These are phyloP conservation scores for Ormyrus pomaceus DNA, from an alignment of 2,888 invertebrate species.

Conservation along the genomic window DNA sequence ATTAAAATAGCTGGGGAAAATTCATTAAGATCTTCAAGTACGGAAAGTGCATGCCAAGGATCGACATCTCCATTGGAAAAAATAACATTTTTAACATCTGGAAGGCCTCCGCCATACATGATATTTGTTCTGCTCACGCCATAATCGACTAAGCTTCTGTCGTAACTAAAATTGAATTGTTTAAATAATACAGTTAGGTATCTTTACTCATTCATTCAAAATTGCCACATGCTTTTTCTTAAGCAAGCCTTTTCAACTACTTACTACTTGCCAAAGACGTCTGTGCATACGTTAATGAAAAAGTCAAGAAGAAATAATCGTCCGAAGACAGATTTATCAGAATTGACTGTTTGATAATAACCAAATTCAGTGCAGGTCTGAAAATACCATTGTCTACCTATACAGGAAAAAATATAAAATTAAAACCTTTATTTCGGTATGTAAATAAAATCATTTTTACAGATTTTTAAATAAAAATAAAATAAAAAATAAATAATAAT, in stretches of 20 bases:
- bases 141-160: slow-evolving; percentile 66
- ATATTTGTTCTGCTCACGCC: slow-evolving; percentile 76
- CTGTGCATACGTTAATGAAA: slow-evolving; percentile 75
- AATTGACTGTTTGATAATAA: slow-evolving; percentile 86
- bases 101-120: slow-evolving; percentile 77
- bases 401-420: slow-evolving; percentile 54
- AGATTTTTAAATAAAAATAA: not conserved
- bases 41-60: slow-evolving; percentile 79
- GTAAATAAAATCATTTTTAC: not conserved
- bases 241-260: slow-evolving; percentile 47
- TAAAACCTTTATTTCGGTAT: not conserved
- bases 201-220: not conserved
- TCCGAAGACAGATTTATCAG: slow-evolving; percentile 81
- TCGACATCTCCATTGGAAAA: slow-evolving; percentile 80
- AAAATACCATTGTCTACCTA: slow-evolving; percentile 87
- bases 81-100: slow-evolving; percentile 78
- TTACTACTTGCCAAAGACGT: slow-evolving; percentile 75
- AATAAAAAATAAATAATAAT: not conserved
- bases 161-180: slow-evolving; percentile 61
- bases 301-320: slow-evolving; percentile 76
- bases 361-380: slow-evolving; percentile 93
- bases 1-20: slow-evolving; percentile 67
- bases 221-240: not conserved
- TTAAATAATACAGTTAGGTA: not conserved
- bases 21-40: slow-evolving; percentile 74